These are phyloP conservation scores for Notoglanidium macrostoma DNA, from an alignment of 2,797 vertebrate species.

Conservation along the genomic window DNA sequence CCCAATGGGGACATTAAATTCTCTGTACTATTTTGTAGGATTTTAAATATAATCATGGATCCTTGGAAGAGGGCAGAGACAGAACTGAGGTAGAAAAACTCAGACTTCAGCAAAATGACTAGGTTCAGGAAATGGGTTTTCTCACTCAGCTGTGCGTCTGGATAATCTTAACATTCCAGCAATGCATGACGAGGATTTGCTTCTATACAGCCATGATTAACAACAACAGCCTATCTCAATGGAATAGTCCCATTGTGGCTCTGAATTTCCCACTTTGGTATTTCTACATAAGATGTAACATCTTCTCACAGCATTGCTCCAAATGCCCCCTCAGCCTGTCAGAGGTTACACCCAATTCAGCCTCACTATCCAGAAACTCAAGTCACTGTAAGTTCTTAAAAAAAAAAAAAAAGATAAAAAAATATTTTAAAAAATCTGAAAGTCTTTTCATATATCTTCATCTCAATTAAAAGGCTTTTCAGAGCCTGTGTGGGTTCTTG, in stretches of 20 bases:
- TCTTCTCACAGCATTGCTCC: constrained; percentile 24
- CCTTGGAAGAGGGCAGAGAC: not conserved
- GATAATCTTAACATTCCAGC: constrained; percentile 40
- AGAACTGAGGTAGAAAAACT: not conserved
- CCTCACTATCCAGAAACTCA: not conserved
- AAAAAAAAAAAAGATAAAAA: not conserved
- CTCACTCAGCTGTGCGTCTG: constrained; percentile 6
- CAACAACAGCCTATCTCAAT: constrained; percentile 47
- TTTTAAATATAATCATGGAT: not conserved
- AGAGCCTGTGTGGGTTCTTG: not conserved
- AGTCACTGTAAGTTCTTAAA: not conserved
- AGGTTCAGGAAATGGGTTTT: not conserved
- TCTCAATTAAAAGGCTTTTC: constrained; percentile 1
- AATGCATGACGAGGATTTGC: constrained; percentile 14
- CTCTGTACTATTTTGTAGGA: not conserved
- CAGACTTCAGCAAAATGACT: not conserved
- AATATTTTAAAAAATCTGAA: not conserved
- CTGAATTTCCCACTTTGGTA: constrained; percentile 37
- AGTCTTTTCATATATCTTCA: not conserved
- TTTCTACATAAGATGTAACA: constrained; percentile 27
- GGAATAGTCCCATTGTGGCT: constrained; percentile 41
- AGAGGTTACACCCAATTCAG: constrained; percentile 15
- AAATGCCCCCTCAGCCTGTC: constrained; percentile 32
- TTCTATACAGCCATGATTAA: constrained; percentile 8
- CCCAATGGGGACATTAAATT: not conserved